Evolutionary conservation across 23 tunicate species (phyloP).

Genomic region (Halocynthia roretzi): DNA sequence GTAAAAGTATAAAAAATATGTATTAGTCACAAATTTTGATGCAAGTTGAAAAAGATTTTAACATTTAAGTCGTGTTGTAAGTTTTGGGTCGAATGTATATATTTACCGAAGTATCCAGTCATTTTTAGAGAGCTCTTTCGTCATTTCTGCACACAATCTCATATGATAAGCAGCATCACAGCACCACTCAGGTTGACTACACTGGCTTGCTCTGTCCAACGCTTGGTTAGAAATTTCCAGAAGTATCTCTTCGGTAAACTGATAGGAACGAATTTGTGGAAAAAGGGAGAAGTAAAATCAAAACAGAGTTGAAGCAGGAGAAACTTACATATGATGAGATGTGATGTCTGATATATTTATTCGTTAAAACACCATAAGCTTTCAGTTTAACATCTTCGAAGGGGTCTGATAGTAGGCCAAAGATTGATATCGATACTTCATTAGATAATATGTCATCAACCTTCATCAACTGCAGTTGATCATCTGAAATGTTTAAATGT

Average conservation of each 20-base stretch:
- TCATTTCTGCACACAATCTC: slow-evolving; percentile 22
- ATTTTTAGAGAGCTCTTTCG: neutral
- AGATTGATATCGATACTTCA: neutral
- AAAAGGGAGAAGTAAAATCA: neutral
- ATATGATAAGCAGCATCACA: slow-evolving; percentile 51
- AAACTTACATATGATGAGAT: slow-evolving; percentile 15
- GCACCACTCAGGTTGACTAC: slow-evolving; percentile 50
- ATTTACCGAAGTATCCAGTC: neutral
- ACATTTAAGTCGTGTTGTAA: too few relatives aligned
- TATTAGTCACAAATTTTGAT: too few relatives aligned
- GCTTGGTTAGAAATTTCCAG: slow-evolving; percentile 11
- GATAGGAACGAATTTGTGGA: neutral
- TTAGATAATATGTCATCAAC: too few relatives aligned
- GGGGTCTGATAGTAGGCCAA: slow-evolving; percentile 26
- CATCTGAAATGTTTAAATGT: too few relatives aligned
- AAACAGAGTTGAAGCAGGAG: neutral
- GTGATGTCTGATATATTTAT: slow-evolving; percentile 3
- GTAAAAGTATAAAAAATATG: too few relatives aligned
- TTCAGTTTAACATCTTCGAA: slow-evolving; percentile 34
- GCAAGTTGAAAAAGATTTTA: too few relatives aligned
- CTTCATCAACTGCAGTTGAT: too few relatives aligned
- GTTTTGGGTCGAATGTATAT: too few relatives aligned
- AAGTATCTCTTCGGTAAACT: slow-evolving; percentile 21
- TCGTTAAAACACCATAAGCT: slow-evolving; percentile 26
- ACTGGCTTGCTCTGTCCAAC: slow-evolving; percentile 7